Conservation (phyloP, 2,888 invertebrate genomes). For the Lottia gigantea region DNA sequence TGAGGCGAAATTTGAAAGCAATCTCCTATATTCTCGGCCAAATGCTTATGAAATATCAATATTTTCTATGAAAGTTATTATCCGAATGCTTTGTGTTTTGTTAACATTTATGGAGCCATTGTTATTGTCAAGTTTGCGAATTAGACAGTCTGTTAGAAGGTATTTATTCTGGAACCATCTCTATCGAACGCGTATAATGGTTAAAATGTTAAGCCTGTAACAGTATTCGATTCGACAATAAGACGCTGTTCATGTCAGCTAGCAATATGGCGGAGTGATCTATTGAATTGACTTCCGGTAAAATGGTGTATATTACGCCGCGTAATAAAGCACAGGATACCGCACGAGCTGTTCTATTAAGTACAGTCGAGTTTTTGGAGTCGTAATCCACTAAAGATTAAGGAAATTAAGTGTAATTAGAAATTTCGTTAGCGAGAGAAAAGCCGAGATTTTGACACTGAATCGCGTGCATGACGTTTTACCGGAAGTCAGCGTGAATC, state of each 20-base stretch:
- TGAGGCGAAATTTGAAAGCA: not conserved
- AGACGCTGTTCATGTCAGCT: conserved; percentile 12
- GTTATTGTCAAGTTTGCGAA: not conserved
- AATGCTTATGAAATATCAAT: conserved; percentile 7
- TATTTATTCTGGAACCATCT: too few relatives aligned
- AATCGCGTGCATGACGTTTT: conserved; percentile 24
- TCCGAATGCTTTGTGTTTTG: conserved; percentile 9
- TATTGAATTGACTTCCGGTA: conserved; percentile 40
- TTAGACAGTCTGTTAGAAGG: too few relatives aligned
- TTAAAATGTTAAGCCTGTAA: too few relatives aligned
- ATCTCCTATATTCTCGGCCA: conserved; percentile 1
- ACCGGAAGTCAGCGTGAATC: conserved; percentile 23
- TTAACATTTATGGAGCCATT: conserved; percentile 11
- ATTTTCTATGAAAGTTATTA: not conserved
- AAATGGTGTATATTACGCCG: conserved; percentile 44
- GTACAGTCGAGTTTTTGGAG: conserved; percentile 19
- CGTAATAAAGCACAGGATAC: conserved; percentile 45
- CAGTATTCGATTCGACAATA: conserved; percentile 5
- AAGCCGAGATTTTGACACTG: conserved; percentile 12
- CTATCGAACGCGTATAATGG: too few relatives aligned
- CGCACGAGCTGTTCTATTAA: conserved; percentile 40
- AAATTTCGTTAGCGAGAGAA: conserved; percentile 19
- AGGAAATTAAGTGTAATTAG: conserved; percentile 37
- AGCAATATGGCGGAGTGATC: conserved; percentile 30
- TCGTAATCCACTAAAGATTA: conserved; percentile 19